Conservation (phyloP, 2,113 vertebrate species). For the Solea senegalensis region DNA sequence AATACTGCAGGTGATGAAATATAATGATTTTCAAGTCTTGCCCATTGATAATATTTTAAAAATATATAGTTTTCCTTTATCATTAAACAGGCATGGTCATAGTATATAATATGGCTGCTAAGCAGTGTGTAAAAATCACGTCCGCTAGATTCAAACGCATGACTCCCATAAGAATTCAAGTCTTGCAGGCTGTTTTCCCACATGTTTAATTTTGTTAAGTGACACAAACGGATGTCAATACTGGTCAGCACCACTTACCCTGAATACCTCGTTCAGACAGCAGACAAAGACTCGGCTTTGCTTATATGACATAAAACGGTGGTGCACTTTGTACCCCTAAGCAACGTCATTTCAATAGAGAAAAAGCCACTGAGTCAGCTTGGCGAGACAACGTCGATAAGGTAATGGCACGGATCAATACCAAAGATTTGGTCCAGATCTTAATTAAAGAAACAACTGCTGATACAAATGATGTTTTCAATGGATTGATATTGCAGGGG, state of each 20-base stretch:
- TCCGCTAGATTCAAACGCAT: slow-evolving; percentile 26
- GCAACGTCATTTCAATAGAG: slow-evolving; percentile 74
- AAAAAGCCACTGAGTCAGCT: slow-evolving; percentile 85
- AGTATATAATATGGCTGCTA: slow-evolving; percentile 22
- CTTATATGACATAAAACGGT: slow-evolving; percentile 73
- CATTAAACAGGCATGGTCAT: not conserved
- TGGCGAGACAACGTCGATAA: slow-evolving; percentile 84
- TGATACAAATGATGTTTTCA: slow-evolving; percentile 95
- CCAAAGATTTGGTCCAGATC: slow-evolving; percentile 89
- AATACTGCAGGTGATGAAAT: not conserved
- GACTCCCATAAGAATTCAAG: slow-evolving; percentile 48
- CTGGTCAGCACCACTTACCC: slow-evolving; percentile 73
- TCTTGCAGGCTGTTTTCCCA: slow-evolving; percentile 69
- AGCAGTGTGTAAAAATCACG: slow-evolving; percentile 33
- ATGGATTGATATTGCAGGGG: slow-evolving; percentile 84
- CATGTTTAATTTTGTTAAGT: slow-evolving; percentile 79
- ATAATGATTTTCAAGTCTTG: not conserved
- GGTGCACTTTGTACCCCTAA: slow-evolving; percentile 72
- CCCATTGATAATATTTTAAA: not conserved
- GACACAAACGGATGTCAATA: slow-evolving; percentile 75
- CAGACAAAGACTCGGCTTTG: slow-evolving; percentile 67
- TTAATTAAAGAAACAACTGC: slow-evolving; percentile 97
- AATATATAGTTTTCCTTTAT: slow-evolving; percentile 1
- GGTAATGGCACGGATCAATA: slow-evolving; percentile 90
- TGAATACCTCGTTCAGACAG: slow-evolving; percentile 63